These are phyloP conservation scores for Punctoribates punctum DNA, from an alignment of 2,888 invertebrate species.

Conservation along the genomic window DNA sequence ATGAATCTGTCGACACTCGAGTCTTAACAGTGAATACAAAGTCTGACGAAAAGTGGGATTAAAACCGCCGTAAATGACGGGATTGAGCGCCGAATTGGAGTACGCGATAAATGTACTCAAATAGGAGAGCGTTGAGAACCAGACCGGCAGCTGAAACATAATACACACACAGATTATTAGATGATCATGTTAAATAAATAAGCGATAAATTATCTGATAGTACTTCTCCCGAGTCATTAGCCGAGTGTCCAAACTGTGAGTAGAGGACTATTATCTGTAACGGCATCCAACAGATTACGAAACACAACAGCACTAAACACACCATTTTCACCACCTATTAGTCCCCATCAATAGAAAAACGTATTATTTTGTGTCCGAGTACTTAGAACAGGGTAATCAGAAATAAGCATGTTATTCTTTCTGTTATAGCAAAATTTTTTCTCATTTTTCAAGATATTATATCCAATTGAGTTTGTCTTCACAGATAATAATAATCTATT, in stretches of 20 bases:
- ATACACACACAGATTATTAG: not conserved
- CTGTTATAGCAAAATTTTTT: too few species aligned
- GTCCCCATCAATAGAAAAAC: not conserved
- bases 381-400: too few species aligned
- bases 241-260: slow-evolving; percentile 45
- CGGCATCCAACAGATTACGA: slow-evolving; percentile 52
- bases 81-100: slow-evolving; percentile 54
- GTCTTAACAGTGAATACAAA: slow-evolving; percentile 43
- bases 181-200: not conserved
- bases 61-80: slow-evolving; percentile 55
- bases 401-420: too few species aligned
- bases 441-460: too few species aligned
- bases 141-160: slow-evolving; percentile 51
- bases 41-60: slow-evolving; percentile 55
- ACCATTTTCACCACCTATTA: slow-evolving; percentile 51
- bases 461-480: too few species aligned
- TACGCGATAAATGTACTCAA: slow-evolving; percentile 54
- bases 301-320: slow-evolving; percentile 50
- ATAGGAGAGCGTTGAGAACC: slow-evolving; percentile 53
- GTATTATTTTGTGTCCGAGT: not conserved
- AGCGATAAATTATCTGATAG: not conserved
- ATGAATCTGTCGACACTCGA: not conserved
- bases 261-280: slow-evolving; percentile 49
- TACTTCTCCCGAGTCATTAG: slow-evolving; percentile 30
- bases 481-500: too few species aligned